Conservation (phyloP, 2,113 vertebrate genomes). For the Megalops atlanticus region DNA sequence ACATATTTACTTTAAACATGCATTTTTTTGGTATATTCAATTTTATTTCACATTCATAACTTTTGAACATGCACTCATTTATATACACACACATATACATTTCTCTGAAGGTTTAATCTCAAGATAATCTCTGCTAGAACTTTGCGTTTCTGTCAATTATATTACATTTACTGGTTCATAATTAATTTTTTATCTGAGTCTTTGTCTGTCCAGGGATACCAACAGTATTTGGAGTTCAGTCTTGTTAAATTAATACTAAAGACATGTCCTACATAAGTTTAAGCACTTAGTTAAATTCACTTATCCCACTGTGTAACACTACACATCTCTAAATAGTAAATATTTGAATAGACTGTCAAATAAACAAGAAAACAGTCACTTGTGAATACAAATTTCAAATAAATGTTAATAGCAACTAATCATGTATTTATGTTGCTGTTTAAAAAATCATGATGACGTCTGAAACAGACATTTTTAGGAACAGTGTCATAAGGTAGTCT, state of each 20-base stretch:
- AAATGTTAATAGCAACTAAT: conserved; percentile 16
- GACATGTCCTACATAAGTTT: conserved; percentile 22
- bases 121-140: not conserved
- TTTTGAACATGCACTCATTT: no score
- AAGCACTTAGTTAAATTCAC: conserved; percentile 1
- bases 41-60: no score
- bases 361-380: conserved; percentile 17
- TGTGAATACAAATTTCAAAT: conserved; percentile 14
- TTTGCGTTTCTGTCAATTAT: conserved; percentile 20
- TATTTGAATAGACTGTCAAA: conserved; percentile 17
- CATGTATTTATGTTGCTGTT: not conserved
- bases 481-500: not conserved
- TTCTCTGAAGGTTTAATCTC: conserved; percentile 1
- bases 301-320: not conserved
- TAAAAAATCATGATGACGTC: not conserved
- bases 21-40: no score
- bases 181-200: conserved; percentile 33
- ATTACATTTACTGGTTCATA: conserved; percentile 25
- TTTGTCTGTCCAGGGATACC: conserved; percentile 17
- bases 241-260: conserved; percentile 27
- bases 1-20: no score
- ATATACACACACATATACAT: no score
- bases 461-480: not conserved
- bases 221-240: conserved; percentile 8
- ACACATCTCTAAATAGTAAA: conserved; percentile 9